Evolutionary conservation across 2,113 vertebrate species (phyloP).

Genomic region (Labeo rohita): DNA sequence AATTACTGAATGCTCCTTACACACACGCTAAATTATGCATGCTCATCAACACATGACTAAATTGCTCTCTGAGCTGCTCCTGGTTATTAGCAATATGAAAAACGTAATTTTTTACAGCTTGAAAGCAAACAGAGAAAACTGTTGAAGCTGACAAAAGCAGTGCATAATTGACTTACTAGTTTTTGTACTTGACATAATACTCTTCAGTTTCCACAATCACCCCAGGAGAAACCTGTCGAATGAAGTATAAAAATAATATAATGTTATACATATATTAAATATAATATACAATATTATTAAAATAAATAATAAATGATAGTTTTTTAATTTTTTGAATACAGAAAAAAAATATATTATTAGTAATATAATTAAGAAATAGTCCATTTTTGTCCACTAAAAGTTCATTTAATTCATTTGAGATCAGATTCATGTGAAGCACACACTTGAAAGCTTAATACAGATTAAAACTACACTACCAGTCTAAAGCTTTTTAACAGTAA

Average conservation of each 20-base stretch:
- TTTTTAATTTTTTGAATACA: no score
- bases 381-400: no score
- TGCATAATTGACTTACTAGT: slow-evolving; percentile 87
- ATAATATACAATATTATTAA: no score
- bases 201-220: slow-evolving; percentile 91
- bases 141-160: not conserved
- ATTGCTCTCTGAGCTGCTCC: slow-evolving; percentile 36
- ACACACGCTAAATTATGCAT: slow-evolving; percentile 22
- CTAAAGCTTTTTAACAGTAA: no score
- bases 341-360: not conserved
- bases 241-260: slow-evolving; percentile 35
- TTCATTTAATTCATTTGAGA: no score
- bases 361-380: not conserved
- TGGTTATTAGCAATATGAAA: slow-evolving; percentile 32
- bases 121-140: not conserved
- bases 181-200: slow-evolving; percentile 99
- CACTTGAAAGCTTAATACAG: not conserved
- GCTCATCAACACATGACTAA: slow-evolving; percentile 32
- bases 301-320: no score
- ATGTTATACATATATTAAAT: not conserved
- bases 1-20: slow-evolving; percentile 26
- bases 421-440: not conserved
- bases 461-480: not conserved
- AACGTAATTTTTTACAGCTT: not conserved
- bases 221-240: slow-evolving; percentile 85